These are phyloP conservation scores for Stomatorhinus walkeri DNA, from an alignment of 2,797 vertebrate genomes.

Conservation along the genomic window DNA sequence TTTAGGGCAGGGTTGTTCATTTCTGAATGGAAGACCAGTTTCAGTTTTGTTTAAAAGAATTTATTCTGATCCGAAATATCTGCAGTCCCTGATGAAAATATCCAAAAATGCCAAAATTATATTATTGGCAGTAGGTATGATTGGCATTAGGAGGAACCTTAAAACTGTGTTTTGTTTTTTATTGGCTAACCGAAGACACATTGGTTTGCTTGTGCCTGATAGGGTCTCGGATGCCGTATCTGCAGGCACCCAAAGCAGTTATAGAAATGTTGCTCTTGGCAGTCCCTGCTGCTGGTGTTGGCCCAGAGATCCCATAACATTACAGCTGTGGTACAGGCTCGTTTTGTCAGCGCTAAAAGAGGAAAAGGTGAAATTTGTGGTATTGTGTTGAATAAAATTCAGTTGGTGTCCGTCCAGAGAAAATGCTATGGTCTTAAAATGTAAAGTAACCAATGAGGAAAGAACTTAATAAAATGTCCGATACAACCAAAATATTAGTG, in stretches of 20 bases:
- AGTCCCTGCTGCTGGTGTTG: neutral
- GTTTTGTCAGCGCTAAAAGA: neutral
- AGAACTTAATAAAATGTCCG: neutral
- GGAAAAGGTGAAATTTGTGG: neutral
- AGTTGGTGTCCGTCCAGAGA: neutral
- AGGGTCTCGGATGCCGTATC: neutral
- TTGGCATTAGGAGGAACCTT: neutral
- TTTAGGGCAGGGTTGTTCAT: neutral
- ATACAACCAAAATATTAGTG: neutral
- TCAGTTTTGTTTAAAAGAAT: neutral
- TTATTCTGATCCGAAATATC: neutral
- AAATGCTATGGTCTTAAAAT: neutral
- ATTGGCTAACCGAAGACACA: neutral
- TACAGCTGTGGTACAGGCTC: neutral
- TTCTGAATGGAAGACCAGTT: neutral
- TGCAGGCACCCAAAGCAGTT: neutral
- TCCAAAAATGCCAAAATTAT: neutral
- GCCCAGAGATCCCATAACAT: neutral
- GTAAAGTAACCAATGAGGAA: neutral
- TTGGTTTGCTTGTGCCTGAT: neutral
- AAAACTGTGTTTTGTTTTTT: neutral
- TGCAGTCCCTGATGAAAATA: neutral
- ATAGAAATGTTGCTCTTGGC: neutral
- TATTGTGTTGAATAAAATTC: neutral
- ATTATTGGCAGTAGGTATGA: neutral